Base-by-base conservation (phyloP, 2,113 vertebrate genomes). In the Saguinus imperator region DNA sequence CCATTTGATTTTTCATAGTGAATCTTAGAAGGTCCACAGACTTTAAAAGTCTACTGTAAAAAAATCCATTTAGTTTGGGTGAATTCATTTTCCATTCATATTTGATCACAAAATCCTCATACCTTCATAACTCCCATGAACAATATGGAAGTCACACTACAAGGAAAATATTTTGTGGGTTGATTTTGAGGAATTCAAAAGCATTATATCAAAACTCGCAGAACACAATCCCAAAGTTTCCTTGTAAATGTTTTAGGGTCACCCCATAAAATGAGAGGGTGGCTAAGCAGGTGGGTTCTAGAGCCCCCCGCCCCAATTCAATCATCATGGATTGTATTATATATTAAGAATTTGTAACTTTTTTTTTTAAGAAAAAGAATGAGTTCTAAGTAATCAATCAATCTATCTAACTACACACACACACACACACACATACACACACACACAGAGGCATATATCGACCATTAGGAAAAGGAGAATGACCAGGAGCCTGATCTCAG, bases 151-250 rank as follows among this genome's bases (percentile, higher is more conserved):
- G 45, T 35, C 40, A 61, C 5, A 25, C 35, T 87, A 85, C 0
- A 95, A 18, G 21, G 48, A 91, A 92, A 37, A 40, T 20, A 79
- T 86, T 85, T 55, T 88, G 20, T 27, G 12, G 52, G 11, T 2
- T 79, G 73, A 88, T n/a, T 95, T 77, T 37, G 76, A 86, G n/a
- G 45, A 85, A 81, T 92, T 77, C 50, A 91, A 85, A 88, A 80
- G 25, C 55, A 93, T 87, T 95, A 25, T 40, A 80, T 50, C 25
- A 50, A 92, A 77, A 82, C 45, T 29, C 61, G 12, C 16, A 55
- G n/a, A 66, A 43, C 20, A 27, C 10, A 72, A 50, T 0, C 3
- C 1, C 5, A 45, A 13, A 45, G 17, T 2, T 10, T 77, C 37
- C 29, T 52, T 57, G 45, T 70, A 80, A 81, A 75, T 17, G 50